Evolutionary conservation across 2,113 vertebrate species (phyloP), one percentile per base, ranked within the genome.

Genomic region (Burhinus oedicnemus): DNA sequence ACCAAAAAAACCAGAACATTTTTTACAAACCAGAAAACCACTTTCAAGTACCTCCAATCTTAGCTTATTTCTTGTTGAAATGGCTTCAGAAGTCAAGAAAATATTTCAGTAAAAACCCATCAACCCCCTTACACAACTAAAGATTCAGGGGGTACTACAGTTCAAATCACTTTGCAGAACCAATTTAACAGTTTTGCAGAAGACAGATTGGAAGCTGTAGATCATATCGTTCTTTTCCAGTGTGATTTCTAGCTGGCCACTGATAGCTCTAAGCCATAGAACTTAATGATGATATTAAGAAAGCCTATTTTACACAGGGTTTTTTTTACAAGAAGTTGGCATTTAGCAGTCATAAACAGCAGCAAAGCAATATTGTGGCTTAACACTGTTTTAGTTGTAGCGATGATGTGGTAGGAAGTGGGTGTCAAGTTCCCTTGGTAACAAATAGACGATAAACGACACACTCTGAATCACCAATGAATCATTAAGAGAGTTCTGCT

Each of bases 401-500:
- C 2, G 5, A 19, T 69, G 74, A 86, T 97, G 97, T 83, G 97
- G 97, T 96, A 98, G 98, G 98, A 98, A 98, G 97, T 97, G 93
- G 86, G 94, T 96, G 96, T 91, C 87, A 66, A 68, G 98, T 98
- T 98, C 88, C 95, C 96, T 96, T 97, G 96, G 95, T 82, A 97
- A 98, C 97, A 97, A 92, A 82, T 38, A 81, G 74, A 82, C 68
- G 83, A 92, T 94, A 96, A 97, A 93, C 61, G 83, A 97, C 87
- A 98, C 94, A 97, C 54, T 91, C 88, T 98, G 98, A 98, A 95
- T 98, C 97, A 98, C 80, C 90, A 21, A 30, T 98, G 98, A 98
- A 97, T 98, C 97, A 98, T 96, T 91, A 93, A 80, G 83, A 71
- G 61, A 92, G 92, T 97, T 97, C 96, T 95, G 88, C 95, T 97